Evolutionary conservation across 2,113 vertebrate species (phyloP), one percentile per base, ranked within the genome.

Genomic region (Nibea albiflora): DNA sequence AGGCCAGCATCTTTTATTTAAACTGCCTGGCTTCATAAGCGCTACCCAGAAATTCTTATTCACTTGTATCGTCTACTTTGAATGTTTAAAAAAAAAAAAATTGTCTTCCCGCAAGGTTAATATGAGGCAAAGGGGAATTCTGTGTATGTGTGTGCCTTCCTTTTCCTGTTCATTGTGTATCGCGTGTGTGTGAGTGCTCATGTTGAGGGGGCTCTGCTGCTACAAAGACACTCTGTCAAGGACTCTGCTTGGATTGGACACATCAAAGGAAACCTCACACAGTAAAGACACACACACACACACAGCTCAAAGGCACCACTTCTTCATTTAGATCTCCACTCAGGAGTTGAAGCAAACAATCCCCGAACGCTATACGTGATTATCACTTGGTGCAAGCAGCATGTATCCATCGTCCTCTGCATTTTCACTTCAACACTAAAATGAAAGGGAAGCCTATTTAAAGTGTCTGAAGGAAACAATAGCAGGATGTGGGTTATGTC

Each of bases 221-320:
- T 73, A 85, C 83, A 91, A 91, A 86, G 80, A 85, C 52, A 67
- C 56, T 77, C 81, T 84, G 80, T 90, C 82, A 83, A 87, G 80
- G 70, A 64, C 68, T 66, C 63, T 50, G 71, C 63, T 83, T 77
- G 17, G 60, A 85, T 81, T 58, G 35, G 57, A 90, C 11, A 83
- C 70, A 84, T 86, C 72, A 81, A 79, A 73, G 53, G 57, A 81
- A 74, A 73, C 17, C 72, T 81, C 73, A 62, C 73, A 74, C 50
- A 50, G 64, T 65, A 15, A 61, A 64, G 8, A 70, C 28, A 60
- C 5, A 71, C 35, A 44, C 35, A 60, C 5, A 71, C 35, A 44
- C 35, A 39, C 35, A 9, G 35, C 35, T 39, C 54, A 67, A 70
- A 35, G 5, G 19, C 3, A 0, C 28, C n/a, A 64, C n/a, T 58